Percentiles rank a stretch among this genome's conserved stretches.
These are phyloP conservation scores for Leptoclinus maculatus DNA, from an alignment of 2,797 vertebrate genomes.

Conservation along the genomic window DNA sequence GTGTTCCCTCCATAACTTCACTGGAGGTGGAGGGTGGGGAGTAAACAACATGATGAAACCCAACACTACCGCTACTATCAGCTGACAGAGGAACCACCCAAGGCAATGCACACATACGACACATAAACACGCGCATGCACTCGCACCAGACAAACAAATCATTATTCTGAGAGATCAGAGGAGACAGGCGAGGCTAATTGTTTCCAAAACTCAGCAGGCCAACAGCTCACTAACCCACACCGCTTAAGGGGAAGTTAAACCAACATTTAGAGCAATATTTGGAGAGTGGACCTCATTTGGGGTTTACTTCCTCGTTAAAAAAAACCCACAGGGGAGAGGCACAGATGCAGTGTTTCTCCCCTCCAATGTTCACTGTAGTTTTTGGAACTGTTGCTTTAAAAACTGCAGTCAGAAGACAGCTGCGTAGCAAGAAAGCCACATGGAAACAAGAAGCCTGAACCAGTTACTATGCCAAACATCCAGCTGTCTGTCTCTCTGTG, in stretches of 20 bases:
- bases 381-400: conserved; percentile 49
- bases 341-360: conserved; percentile 13
- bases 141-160: conserved; percentile 60
- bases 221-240: conserved; percentile 2
- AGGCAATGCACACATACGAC: conserved; percentile 38
- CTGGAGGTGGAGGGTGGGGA: conserved; percentile 40
- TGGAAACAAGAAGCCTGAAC: conserved; percentile 66
- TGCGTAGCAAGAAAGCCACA: conserved; percentile 58
- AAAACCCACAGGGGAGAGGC: conserved; percentile 5
- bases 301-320: conserved; percentile 37
- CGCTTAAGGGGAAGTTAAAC: conserved; percentile 12
- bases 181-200: conserved; percentile 26
- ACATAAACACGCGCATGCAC: conserved; percentile 7
- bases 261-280: conserved; percentile 31
- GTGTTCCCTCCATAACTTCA: conserved; percentile 41
- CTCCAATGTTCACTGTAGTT: conserved; percentile 11
- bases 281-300: conserved; percentile 2
- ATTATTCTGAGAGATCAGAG: conserved; percentile 51
- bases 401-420: conserved; percentile 59
- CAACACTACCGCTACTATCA: conserved; percentile 70
- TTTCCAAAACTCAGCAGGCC: conserved; percentile 14
- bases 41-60: conserved; percentile 84
- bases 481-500: conserved; percentile 18
- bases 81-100: conserved; percentile 66
- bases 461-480: conserved; percentile 71